phyloP scores from a whole-genome alignment of 92 coral and sea anemone species.

The Siderastrea radians region DNA sequence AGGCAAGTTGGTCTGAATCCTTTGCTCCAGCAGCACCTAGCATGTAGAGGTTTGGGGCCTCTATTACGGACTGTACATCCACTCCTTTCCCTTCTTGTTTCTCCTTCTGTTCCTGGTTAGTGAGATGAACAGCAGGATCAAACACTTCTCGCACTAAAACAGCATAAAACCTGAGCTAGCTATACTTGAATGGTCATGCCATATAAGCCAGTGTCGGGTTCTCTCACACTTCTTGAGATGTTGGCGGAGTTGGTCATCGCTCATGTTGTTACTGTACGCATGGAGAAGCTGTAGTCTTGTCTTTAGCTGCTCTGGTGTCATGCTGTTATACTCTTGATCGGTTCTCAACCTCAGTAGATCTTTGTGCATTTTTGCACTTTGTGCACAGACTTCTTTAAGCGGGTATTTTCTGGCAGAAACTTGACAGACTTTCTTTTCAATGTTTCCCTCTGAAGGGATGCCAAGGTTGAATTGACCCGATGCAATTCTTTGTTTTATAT shows the following conservation, averaged over 20 bases:
- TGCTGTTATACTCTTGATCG: constrained; percentile 33
- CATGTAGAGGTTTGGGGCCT: constrained; percentile 43
- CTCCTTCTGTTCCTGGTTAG: background rate
- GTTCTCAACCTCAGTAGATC: constrained; percentile 26
- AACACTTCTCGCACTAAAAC: constrained; percentile 32
- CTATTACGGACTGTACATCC: constrained; percentile 32
- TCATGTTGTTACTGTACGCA: constrained; percentile 31
- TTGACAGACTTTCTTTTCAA: background rate
- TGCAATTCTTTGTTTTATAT: constrained; percentile 7
- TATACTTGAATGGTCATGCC: constrained; percentile 66
- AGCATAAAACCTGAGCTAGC: constrained; percentile 57
- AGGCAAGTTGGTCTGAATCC: constrained; percentile 42
- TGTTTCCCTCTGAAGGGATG: background rate
- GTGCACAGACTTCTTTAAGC: constrained; percentile 16
- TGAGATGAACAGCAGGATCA: constrained; percentile 49
- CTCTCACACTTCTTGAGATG: constrained; percentile 27
- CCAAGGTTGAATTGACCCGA: constrained; percentile 36
- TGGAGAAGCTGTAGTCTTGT: constrained; percentile 10
- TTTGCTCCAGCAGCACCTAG: constrained; percentile 38
- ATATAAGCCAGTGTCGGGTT: constrained; percentile 29
- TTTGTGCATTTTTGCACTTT: constrained; percentile 12
- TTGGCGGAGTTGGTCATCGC: background rate
- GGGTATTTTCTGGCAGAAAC: constrained; percentile 43
- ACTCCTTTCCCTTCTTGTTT: background rate
- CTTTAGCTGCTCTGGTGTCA: background rate